Conservation (phyloP, 2,113 vertebrate genomes). For the Brachyhypopomus occidentalis region DNA sequence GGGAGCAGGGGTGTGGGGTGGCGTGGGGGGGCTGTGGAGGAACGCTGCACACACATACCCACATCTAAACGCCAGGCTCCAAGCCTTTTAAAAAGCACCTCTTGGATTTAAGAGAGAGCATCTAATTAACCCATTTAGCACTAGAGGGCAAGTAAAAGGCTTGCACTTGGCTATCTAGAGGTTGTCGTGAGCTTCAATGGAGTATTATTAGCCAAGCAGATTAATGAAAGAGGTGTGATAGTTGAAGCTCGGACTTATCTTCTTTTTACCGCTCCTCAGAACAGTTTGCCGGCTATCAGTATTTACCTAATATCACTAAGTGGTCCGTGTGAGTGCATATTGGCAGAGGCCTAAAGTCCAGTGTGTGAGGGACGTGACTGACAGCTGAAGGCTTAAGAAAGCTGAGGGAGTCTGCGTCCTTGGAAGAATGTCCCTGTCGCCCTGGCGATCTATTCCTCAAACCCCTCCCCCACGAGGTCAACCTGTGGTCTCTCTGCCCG, state of each 20-base stretch:
- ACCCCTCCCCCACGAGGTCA: slow-evolving; percentile 41
- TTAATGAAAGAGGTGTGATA: neutral
- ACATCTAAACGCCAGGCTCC: neutral
- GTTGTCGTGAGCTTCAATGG: neutral
- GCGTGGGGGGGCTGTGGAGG: neutral
- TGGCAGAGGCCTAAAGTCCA: neutral
- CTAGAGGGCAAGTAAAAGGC: neutral
- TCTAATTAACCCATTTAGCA: slow-evolving; percentile 12
- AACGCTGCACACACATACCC: neutral
- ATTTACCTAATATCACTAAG: neutral
- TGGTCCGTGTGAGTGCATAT: neutral
- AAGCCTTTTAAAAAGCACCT: slow-evolving; percentile 8
- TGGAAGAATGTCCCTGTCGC: neutral
- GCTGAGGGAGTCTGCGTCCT: neutral
- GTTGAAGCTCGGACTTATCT: neutral
- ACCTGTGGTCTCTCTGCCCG: slow-evolving; percentile 27
- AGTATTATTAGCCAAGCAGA: neutral
- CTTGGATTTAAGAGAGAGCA: neutral
- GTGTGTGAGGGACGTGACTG: neutral
- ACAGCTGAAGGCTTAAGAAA: neutral
- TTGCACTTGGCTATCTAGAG: neutral
- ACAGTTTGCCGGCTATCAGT: neutral
- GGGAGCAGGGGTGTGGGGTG: neutral
- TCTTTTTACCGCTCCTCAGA: neutral
- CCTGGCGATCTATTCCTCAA: slow-evolving; percentile 14